Evolutionary conservation across 2,888 invertebrate genomes (phyloP).

Genomic region (Drosophila meridiana): DNA sequence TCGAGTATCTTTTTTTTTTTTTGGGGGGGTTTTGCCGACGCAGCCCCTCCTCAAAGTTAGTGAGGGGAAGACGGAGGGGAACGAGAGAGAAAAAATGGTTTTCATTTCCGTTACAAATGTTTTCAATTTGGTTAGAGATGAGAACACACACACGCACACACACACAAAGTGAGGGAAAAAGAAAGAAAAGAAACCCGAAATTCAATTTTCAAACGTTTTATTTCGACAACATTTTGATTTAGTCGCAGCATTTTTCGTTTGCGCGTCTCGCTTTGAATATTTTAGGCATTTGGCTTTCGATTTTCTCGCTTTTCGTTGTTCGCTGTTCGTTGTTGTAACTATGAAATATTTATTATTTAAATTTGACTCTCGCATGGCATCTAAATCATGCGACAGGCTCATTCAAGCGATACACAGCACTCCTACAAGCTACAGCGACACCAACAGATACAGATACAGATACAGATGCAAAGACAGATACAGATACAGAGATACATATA

Average conservation of each 20-base stretch:
- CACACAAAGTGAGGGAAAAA: background rate
- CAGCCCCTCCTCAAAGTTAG: conserved; percentile 21
- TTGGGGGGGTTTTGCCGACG: conserved; percentile 32
- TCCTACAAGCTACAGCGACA: conserved; percentile 37
- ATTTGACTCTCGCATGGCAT: conserved; percentile 63
- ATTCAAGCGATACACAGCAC: conserved; percentile 52
- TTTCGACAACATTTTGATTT: conserved; percentile 81
- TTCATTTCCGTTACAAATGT: conserved; percentile 81
- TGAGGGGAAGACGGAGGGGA: background rate
- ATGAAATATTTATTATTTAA: conserved; percentile 79
- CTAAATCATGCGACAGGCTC: conserved; percentile 78
- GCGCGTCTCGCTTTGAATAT: conserved; percentile 68
- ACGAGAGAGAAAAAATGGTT: conserved; percentile 46
- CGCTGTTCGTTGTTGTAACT: conserved; percentile 57
- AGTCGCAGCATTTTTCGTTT: conserved; percentile 57
- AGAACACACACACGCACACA: conserved; percentile 15
- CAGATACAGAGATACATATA: conserved; percentile 13
- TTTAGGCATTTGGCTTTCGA: conserved; percentile 63
- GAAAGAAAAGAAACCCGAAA: conserved; percentile 44
- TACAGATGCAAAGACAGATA: conserved; percentile 5
- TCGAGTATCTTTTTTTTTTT: conserved; percentile 54
- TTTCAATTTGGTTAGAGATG: conserved; percentile 68
- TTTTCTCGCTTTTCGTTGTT: conserved; percentile 56
- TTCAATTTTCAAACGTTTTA: conserved; percentile 81
- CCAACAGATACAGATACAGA: conserved; percentile 4